Conservation (phyloP, 2,888 invertebrate species). For the Lathronympha strigana region DNA sequence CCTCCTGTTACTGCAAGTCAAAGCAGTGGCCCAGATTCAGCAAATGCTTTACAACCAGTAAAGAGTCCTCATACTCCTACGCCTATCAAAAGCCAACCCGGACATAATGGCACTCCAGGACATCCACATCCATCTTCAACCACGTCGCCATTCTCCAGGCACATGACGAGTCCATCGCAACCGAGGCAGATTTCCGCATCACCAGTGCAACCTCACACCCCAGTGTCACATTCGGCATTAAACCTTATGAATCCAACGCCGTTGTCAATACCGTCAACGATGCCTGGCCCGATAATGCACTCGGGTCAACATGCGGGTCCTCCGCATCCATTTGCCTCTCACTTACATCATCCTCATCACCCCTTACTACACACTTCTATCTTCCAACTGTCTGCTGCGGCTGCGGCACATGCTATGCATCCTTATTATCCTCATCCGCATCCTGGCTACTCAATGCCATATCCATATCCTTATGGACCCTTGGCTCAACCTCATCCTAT, state of each 20-base stretch:
- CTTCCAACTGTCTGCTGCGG: constrained; percentile 84
- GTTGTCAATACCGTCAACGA: constrained; percentile 85
- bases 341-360: constrained; percentile 90
- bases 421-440: constrained; percentile 89
- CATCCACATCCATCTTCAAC: constrained; percentile 75
- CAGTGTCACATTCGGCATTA: constrained; percentile 85
- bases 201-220: constrained; percentile 74
- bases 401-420: constrained; percentile 87
- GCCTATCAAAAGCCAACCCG: constrained; percentile 78
- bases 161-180: constrained; percentile 79
- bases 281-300: constrained; percentile 89
- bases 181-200: constrained; percentile 79
- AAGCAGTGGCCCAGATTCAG: constrained; percentile 69
- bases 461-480: constrained; percentile 89
- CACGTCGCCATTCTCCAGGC: constrained; percentile 80
- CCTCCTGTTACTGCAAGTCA: constrained; percentile 81
- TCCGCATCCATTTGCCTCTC: constrained; percentile 86
- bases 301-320: constrained; percentile 89
- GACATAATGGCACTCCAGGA: constrained; percentile 69
- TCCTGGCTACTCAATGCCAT: constrained; percentile 88
- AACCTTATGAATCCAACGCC: constrained; percentile 86
- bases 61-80: constrained; percentile 82
- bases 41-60: constrained; percentile 82
- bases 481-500: constrained; percentile 90
- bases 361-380: constrained; percentile 87